Conservation (phyloP, 2,888 invertebrate genomes). For the Chloromyia formosa region DNA sequence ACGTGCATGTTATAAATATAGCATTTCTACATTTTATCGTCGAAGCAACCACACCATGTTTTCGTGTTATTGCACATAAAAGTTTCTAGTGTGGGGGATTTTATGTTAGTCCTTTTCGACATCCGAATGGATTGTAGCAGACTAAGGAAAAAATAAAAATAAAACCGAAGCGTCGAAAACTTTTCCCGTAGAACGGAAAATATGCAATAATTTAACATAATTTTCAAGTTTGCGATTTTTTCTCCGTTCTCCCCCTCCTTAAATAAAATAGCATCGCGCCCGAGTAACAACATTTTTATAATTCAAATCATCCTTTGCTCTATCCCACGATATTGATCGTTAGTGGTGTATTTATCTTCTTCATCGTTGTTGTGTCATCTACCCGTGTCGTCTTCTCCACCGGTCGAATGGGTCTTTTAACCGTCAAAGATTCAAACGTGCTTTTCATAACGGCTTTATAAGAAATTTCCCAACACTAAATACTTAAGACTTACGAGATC, state of each 20-base stretch:
- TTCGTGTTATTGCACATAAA: conserved; percentile 30
- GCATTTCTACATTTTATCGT: too few relatives aligned
- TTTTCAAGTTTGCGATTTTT: background rate
- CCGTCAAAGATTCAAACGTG: conserved; percentile 20
- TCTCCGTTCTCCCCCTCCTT: too few relatives aligned
- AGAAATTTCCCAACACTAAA: conserved; percentile 36
- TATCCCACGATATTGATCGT: background rate
- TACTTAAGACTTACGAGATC: conserved; percentile 35
- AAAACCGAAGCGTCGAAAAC: background rate
- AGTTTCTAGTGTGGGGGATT: background rate
- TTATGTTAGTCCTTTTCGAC: background rate
- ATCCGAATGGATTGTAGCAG: background rate
- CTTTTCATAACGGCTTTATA: conserved; percentile 23
- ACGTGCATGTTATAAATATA: too few relatives aligned
- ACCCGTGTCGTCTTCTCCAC: too few relatives aligned
- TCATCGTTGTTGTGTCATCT: background rate
- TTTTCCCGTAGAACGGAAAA: background rate
- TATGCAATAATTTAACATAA: conserved; percentile 15
- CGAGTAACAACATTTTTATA: background rate
- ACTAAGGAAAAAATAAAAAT: too few relatives aligned
- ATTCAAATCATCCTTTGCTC: background rate
- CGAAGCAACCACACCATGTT: background rate
- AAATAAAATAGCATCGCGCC: background rate
- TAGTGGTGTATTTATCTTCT: background rate
- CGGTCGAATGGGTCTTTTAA: background rate